Evolutionary conservation across 2,888 invertebrate genomes (phyloP), one percentile per base, ranked within the genome.

Genomic region (Blastobasis lacticolella): DNA sequence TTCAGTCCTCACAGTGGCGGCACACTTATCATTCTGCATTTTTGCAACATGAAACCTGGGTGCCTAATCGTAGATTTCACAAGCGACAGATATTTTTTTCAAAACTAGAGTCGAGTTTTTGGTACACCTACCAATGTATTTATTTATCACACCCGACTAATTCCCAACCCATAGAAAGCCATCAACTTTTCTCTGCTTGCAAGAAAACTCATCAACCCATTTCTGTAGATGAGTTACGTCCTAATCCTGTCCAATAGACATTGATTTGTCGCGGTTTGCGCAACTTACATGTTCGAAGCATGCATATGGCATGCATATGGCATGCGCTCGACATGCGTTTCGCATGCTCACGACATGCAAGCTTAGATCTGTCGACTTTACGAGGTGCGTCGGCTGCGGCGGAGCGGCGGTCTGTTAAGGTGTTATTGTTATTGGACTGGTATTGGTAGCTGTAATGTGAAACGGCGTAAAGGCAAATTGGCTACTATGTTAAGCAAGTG

Each of bases 171-270:
- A 45, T 50, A 53, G 46, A 53, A 48, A 53, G 53, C 43, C 53
- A 49, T 53, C 50, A 53, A 50, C 46, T 53, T 53, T 50, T 48
- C 43, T 43, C 7, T 48, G n/a, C n/a, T n/a, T n/a, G 37, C 42
- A 43, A 10, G 23, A 43, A 49, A 49, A 49, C 49, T 6, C 38
- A 42, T 36, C 42, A 48, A 48, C 48, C 42, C n/a, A 37, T 45
- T 49, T 51, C 37, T 42, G 44, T 44, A 38, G 37, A 9, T 46
- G 10, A 38, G 37, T 10, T 10, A 40, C 10, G 41, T 46, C 38
- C 43, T 5, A 49, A 47, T 48, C 45, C 46, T n/a, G 51, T 51
- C 45, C 48, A 51, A 55, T 53, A 53, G 53, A 51, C 45, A 47
- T 51, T 52, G 3, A 23, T 23, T 23, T 23, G 23, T 23, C 23